Conservation (phyloP, 2,888 invertebrate genomes). For the Sphaeridia pumilis region DNA sequence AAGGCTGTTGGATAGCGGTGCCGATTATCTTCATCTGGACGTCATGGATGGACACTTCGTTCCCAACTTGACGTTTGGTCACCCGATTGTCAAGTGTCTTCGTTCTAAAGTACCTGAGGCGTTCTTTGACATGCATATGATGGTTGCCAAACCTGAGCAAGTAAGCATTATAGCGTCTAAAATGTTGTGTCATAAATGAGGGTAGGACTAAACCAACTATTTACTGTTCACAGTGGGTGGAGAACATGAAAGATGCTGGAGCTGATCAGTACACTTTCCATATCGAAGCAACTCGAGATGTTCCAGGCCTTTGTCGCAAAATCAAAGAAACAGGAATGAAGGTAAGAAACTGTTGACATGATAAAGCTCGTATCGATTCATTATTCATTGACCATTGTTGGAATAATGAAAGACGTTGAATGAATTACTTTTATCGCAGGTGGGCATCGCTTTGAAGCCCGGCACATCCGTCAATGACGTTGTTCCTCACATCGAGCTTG, state of each 20-base stretch:
- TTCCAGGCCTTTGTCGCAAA: constrained; percentile 62
- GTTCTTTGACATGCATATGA: constrained; percentile 98
- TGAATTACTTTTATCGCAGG: constrained; percentile 50
- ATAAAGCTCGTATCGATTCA: too few species aligned
- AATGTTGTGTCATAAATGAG: too few species aligned
- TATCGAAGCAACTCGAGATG: constrained; percentile 70
- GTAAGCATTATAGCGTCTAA: too few species aligned
- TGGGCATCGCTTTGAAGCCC: constrained; percentile 90
- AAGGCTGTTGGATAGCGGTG: constrained; percentile 75
- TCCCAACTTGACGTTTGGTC: constrained; percentile 91
- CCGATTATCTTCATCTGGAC: constrained; percentile 95
- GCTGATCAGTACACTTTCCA: constrained; percentile 97
- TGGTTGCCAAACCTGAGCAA: constrained; percentile 86
- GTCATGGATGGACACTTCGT: constrained; percentile 99
- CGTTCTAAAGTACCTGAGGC: constrained; percentile 69
- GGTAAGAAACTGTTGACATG: too few species aligned
- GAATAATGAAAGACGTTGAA: too few species aligned
- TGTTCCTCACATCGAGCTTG: constrained; percentile 63
- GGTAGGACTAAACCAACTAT: too few species aligned
- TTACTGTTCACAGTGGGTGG: constrained; percentile 66
- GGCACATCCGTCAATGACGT: constrained; percentile 71
- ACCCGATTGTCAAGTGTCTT: constrained; percentile 88
- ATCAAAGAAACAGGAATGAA: constrained; percentile 90
- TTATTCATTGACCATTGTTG: too few species aligned
- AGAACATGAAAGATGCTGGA: constrained; percentile 94